Conservation (phyloP, 2,797 vertebrate genomes). For the Rallus crepitans region DNA sequence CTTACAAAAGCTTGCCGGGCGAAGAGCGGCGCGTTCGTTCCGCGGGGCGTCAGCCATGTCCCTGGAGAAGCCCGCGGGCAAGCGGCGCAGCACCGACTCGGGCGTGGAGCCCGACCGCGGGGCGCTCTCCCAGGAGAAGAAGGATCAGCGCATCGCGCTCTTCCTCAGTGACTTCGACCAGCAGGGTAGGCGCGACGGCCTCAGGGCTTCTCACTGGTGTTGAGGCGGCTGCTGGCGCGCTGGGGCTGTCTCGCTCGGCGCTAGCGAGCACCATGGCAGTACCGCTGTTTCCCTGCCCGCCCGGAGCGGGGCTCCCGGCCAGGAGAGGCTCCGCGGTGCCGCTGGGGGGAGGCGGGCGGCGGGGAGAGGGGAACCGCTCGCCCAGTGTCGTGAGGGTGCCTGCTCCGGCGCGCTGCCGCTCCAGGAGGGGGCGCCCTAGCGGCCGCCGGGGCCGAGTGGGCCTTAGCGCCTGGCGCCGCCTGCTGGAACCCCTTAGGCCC, state of each 20-base stretch:
- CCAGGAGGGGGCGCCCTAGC: too few species aligned
- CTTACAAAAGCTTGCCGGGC: not conserved
- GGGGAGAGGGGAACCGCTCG: not conserved
- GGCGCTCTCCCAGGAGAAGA: not conserved
- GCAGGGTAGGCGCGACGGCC: not conserved
- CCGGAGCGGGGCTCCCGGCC: too few species aligned
- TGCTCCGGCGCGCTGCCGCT: not conserved
- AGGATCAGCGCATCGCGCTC: constrained; percentile 44
- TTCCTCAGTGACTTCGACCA: constrained; percentile 61
- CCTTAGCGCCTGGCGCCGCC: not conserved
- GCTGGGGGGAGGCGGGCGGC: not conserved
- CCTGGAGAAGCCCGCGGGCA: not conserved
- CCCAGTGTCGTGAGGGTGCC: not conserved
- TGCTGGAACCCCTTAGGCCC: not conserved
- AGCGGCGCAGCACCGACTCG: constrained; percentile 43
- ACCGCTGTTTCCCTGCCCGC: too few species aligned
- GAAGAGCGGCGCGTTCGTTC: fast-evolving
- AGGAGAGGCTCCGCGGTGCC: not conserved
- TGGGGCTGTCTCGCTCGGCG: not conserved
- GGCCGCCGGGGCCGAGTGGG: too few species aligned
- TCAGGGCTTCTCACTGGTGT: not conserved
- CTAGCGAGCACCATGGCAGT: not conserved
- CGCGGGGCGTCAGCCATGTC: not conserved
- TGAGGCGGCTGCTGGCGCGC: not conserved
- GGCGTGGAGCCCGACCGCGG: constrained; percentile 45